A percentile compares a stretch with the other conserved stretches of the same genome.
Evolutionary conservation across 2,888 invertebrate genomes (phyloP).

Genomic region (Salpingus planirostris): DNA sequence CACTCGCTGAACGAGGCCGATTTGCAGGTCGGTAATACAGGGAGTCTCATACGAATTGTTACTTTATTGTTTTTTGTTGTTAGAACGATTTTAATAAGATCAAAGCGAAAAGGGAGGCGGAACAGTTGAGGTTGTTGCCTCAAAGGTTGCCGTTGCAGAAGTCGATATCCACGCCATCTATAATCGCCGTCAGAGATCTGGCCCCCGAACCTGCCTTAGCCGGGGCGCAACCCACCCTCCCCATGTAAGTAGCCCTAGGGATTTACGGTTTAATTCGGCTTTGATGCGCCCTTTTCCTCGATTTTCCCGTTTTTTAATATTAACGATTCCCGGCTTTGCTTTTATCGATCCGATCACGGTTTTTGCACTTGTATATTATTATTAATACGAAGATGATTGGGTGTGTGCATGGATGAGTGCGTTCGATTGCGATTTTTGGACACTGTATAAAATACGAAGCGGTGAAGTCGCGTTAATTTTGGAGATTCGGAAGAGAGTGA

Average conservation of each 20-base stretch:
- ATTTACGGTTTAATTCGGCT: neutral
- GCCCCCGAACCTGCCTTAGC: slow-evolving; percentile 47
- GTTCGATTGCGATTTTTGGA: no score
- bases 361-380: no score
- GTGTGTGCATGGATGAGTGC: no score
- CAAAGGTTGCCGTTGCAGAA: slow-evolving; percentile 76
- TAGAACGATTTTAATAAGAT: slow-evolving; percentile 70
- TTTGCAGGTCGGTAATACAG: slow-evolving; percentile 54
- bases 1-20: slow-evolving; percentile 85
- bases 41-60: neutral
- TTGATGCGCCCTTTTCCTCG: no score
- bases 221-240: slow-evolving; percentile 46
- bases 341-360: no score
- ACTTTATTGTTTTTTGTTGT: slow-evolving; percentile 15
- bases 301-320: no score
- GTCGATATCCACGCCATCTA: slow-evolving; percentile 84
- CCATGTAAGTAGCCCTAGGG: slow-evolving; percentile 46
- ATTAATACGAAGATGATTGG: no score
- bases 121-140: slow-evolving; percentile 46
- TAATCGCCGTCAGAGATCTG: slow-evolving; percentile 60
- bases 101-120: slow-evolving; percentile 50
- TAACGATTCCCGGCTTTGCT: no score
- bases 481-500: no score
- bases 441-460: no score
- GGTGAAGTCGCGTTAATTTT: no score